Percentiles rank a stretch among this genome's conserved stretches.
Evolutionary conservation across 2,888 invertebrate species (phyloP).

Genomic region (Rhaphigaster nebulosa): DNA sequence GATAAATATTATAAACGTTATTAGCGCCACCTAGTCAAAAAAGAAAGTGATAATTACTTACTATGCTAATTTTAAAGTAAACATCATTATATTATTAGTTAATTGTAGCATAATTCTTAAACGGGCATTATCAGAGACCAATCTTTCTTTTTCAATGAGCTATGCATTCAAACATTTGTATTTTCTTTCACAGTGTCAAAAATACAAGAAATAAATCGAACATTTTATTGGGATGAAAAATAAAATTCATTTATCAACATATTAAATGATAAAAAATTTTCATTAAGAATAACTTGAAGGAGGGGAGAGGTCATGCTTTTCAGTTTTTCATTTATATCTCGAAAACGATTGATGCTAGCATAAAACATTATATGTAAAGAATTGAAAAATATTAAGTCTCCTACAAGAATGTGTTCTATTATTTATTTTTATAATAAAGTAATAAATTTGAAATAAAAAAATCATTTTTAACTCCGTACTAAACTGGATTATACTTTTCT

Average conservation of each 20-base stretch:
- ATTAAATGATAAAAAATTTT: not conserved
- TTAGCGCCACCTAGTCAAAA: not conserved
- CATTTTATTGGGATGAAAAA: too few species aligned
- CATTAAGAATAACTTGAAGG: not conserved
- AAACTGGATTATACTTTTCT: too few species aligned
- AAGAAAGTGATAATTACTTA: not conserved
- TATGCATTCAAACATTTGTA: not conserved
- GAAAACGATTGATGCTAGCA: too few species aligned
- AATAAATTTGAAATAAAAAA: too few species aligned
- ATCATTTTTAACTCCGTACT: too few species aligned
- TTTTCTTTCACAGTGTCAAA: not conserved
- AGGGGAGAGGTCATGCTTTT: too few species aligned
- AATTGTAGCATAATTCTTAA: not conserved
- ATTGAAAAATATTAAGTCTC: too few species aligned
- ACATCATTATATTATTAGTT: not conserved
- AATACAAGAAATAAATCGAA: too few species aligned
- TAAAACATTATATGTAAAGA: too few species aligned
- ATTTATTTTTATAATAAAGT: too few species aligned
- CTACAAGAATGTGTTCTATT: too few species aligned
- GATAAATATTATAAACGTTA: not conserved
- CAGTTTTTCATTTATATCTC: too few species aligned
- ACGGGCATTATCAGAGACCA: not conserved
- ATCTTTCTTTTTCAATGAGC: not conserved
- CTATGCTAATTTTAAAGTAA: not conserved
- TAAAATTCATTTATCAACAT: not conserved